Base-by-base conservation (phyloP, 2,113 vertebrate genomes). In the Indri indri region DNA sequence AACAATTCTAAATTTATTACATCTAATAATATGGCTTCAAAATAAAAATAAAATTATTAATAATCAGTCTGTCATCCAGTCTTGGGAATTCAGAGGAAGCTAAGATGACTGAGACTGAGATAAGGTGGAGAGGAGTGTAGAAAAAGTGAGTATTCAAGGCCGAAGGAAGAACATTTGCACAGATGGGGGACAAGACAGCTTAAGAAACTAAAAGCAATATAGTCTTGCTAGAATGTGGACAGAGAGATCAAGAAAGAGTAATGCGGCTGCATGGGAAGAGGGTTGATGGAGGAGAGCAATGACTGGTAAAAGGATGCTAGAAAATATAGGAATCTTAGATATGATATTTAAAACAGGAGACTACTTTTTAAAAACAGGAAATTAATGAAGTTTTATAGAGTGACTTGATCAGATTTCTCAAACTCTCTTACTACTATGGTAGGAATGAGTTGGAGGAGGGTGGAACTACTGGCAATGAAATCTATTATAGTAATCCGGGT, bases 1-100 rank as follows among this genome's bases (percentile, higher is more conserved):
- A 81, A 61, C 34, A 73, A n/a, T 87, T 93, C n/a, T 63, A 57
- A 95, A 59, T 77, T 50, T 81, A 74, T 65, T 45, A 34, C 8
- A 76, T 82, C 42, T 93, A 73, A 88, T 93, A 91, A 91, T 71
- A 45, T 22, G 80, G 18, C 23, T 63, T 91, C 65, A 93, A 83
- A 89, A 93, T 86, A 81, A 89, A 96, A 42, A 79, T 70, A 71
- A 73, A 37, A 27, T 76, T 77, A 73, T 57, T 57, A 54, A 8
- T 27, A 73, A 63, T 84, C 34, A 42, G 27, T 27, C 42, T 82
- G 25, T 73, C 5, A 40, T 34, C 70, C 30, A 80, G 8, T 32
- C 80, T 91, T 77, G 22, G 52, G 83, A 74, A 47, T 70, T 68
- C 11, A 88, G 68, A 34, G 45, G 50, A 90, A 47, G 30, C 74